These are phyloP conservation scores for Hylyphantes graminicola DNA, from an alignment of 1,140 invertebrate species.

Conservation along the genomic window DNA sequence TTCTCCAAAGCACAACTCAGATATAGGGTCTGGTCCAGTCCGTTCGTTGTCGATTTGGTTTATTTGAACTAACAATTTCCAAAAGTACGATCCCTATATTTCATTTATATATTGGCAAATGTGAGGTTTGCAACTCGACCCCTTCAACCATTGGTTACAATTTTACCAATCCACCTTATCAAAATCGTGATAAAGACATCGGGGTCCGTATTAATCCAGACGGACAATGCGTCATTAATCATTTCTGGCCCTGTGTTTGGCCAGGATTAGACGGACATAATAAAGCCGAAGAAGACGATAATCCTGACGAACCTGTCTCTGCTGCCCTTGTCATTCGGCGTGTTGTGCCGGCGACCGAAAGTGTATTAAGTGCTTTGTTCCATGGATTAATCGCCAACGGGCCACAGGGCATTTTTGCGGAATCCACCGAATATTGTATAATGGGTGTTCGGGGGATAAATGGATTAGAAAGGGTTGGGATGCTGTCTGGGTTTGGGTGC, in stretches of 20 bases:
- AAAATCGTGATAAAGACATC: constrained; percentile 37
- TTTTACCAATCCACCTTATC: no score
- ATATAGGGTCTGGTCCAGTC: no score
- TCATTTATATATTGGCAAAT: no score
- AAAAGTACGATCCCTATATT: no score
- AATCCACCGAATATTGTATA: constrained; percentile 31
- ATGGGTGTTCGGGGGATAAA: constrained; percentile 12
- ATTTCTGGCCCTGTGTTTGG: constrained; percentile 49
- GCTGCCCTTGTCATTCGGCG: constrained; percentile 10
- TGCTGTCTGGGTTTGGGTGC: no score
- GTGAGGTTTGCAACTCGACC: no score
- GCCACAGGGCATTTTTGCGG: constrained; percentile 23
- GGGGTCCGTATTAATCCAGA: constrained; percentile 46
- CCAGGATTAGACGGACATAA: constrained; percentile 57
- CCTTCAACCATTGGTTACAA: no score
- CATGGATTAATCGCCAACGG: constrained; percentile 38
- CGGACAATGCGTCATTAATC: constrained; percentile 59
- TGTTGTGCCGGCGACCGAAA: background rate
- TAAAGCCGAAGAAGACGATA: constrained; percentile 59
- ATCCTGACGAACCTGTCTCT: constrained; percentile 33
- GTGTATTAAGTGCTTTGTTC: constrained; percentile 51
- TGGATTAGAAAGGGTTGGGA: constrained; percentile 24
- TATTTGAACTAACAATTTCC: no score
- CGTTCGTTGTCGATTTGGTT: no score
- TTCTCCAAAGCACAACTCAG: no score